These are phyloP conservation scores for Salpingus planirostris DNA, from an alignment of 2,888 invertebrate genomes.

Conservation along the genomic window DNA sequence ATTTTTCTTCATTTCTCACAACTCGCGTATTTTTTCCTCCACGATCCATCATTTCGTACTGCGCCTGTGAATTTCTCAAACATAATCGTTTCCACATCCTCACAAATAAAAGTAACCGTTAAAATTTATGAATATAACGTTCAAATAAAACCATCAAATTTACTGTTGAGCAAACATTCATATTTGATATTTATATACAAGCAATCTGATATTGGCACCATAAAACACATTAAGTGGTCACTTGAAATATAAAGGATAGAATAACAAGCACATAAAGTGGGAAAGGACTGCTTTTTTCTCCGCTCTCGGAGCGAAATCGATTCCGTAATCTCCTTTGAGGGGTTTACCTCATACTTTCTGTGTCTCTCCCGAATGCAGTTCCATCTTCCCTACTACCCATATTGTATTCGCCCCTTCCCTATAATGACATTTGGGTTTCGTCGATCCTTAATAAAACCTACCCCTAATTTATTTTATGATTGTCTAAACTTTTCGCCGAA, in stretches of 20 bases:
- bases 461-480: constrained; percentile 9
- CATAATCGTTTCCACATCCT: too few species aligned
- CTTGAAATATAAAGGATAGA: constrained; percentile 39
- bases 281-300: constrained; percentile 26
- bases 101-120: too few species aligned
- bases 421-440: constrained; percentile 18
- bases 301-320: constrained; percentile 35
- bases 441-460: constrained; percentile 6
- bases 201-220: constrained; percentile 35
- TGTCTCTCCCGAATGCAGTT: constrained; percentile 20
- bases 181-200: constrained; percentile 32
- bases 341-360: constrained; percentile 26
- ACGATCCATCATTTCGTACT: too few species aligned
- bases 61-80: too few species aligned
- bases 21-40: too few species aligned
- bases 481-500: too few species aligned
- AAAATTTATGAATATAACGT: too few species aligned
- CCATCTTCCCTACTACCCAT: constrained; percentile 19
- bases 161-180: constrained; percentile 20
- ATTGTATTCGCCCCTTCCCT: constrained; percentile 20
- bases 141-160: constrained; percentile 1
- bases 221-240: constrained; percentile 39
- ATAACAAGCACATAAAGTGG: constrained; percentile 39
- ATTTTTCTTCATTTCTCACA: too few species aligned
- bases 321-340: constrained; percentile 36